Conservation (phyloP, 1,140 invertebrate species). For the Rhyacophila brunnea region DNA sequence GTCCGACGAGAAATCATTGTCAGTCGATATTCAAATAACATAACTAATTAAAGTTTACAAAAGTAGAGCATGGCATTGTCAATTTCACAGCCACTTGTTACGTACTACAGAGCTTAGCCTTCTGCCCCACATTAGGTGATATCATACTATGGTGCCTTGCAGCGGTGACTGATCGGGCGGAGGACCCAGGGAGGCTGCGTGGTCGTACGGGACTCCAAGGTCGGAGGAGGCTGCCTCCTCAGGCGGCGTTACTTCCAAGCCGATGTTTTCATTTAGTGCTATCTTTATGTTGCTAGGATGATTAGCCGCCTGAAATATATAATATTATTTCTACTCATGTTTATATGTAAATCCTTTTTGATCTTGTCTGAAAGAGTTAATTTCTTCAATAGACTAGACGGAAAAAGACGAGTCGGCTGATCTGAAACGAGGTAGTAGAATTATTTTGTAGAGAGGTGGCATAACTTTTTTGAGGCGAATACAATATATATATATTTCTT, state of each 20-base stretch:
- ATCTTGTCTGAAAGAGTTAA: too few species aligned
- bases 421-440: too few species aligned
- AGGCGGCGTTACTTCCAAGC: slow-evolving; percentile 79
- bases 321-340: too few species aligned
- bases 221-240: slow-evolving; percentile 63
- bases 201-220: slow-evolving; percentile 54
- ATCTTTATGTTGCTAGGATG: slow-evolving; percentile 73
- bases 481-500: too few species aligned
- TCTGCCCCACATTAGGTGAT: slow-evolving; percentile 86
- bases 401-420: too few species aligned
- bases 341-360: too few species aligned
- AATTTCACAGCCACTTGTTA: slow-evolving; percentile 56
- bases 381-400: too few species aligned
- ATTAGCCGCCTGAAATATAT: slow-evolving; percentile 59
- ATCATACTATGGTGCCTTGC: slow-evolving; percentile 90
- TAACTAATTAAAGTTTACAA: too few species aligned
- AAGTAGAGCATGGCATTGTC: slow-evolving; percentile 1
- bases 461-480: too few species aligned
- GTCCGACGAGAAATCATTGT: background rate
- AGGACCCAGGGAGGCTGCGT: slow-evolving; percentile 35
- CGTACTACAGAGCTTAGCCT: slow-evolving; percentile 65
- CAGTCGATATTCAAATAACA: background rate
- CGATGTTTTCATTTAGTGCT: slow-evolving; percentile 81
- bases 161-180: slow-evolving; percentile 70
- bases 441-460: too few species aligned